phyloP scores from a whole-genome alignment of 2,888 invertebrate species.

The Papilio demoleus region DNA sequence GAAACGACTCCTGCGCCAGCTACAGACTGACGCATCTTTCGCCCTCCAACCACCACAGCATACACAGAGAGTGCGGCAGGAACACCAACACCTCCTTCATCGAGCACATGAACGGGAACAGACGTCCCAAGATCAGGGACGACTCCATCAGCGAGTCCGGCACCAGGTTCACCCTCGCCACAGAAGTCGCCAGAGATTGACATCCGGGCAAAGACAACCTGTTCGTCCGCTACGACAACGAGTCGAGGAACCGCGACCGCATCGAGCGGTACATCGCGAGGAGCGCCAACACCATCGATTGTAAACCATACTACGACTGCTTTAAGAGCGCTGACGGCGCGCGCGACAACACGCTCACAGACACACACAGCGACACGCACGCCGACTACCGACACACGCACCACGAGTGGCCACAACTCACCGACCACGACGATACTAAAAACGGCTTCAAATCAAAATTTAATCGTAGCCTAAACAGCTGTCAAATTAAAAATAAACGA shows the following conservation, averaged over 20 bases:
- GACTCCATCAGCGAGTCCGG: slow-evolving; percentile 75
- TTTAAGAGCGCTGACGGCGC: slow-evolving; percentile 60
- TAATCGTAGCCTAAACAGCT: slow-evolving; percentile 75
- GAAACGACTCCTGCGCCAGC: slow-evolving; percentile 78
- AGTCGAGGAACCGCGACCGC: slow-evolving; percentile 58
- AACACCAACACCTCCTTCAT: slow-evolving; percentile 79
- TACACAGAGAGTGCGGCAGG: slow-evolving; percentile 70
- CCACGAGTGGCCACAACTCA: slow-evolving; percentile 59
- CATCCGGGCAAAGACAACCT: slow-evolving; percentile 61
- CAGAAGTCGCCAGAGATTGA: slow-evolving; percentile 75
- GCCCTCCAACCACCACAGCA: slow-evolving; percentile 75
- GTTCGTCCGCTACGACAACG: slow-evolving; percentile 54
- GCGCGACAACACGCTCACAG: too few species aligned
- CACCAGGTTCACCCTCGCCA: slow-evolving; percentile 71
- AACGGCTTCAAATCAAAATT: slow-evolving; percentile 73
- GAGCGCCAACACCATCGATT: slow-evolving; percentile 75
- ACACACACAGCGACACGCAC: slow-evolving; percentile 70
- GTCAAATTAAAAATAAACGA: slow-evolving; percentile 69
- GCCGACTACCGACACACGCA: slow-evolving; percentile 67
- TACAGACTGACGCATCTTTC: slow-evolving; percentile 76
- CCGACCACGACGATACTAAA: slow-evolving; percentile 57
- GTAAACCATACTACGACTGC: slow-evolving; percentile 78
- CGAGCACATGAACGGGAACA: slow-evolving; percentile 73
- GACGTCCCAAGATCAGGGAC: slow-evolving; percentile 67
- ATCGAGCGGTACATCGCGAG: slow-evolving; percentile 67